These are phyloP conservation scores for Cremastinae sp. DNA, from an alignment of 2,888 invertebrate species.

Conservation along the genomic window DNA sequence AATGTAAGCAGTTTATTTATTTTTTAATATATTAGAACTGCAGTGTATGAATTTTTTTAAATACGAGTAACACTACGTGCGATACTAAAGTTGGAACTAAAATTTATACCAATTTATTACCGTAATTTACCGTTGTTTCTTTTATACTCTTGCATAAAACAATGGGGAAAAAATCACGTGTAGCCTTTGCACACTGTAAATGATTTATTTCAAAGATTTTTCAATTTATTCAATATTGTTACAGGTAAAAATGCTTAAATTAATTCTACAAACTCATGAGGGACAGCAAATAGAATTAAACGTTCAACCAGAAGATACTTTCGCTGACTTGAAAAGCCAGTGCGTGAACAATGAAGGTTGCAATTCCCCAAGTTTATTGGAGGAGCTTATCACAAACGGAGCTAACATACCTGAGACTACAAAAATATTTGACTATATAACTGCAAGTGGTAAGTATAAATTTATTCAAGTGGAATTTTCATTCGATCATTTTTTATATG, in stretches of 20 bases:
- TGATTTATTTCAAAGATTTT: too few relatives aligned
- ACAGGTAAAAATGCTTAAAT: conserved; percentile 55
- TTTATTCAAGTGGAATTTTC: not conserved
- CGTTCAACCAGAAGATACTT: conserved; percentile 59
- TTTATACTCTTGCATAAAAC: not conserved
- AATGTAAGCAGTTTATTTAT: too few relatives aligned
- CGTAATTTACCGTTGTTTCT: not conserved
- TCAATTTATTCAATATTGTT: too few relatives aligned
- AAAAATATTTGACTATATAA: conserved; percentile 60
- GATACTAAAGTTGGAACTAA: too few relatives aligned
- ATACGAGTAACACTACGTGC: too few relatives aligned
- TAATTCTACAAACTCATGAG: conserved; percentile 60
- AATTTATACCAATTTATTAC: too few relatives aligned
- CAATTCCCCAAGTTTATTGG: conserved; percentile 49
- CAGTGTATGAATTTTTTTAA: too few relatives aligned
- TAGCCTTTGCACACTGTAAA: not conserved
- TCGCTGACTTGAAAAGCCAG: conserved; percentile 58
- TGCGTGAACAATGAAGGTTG: conserved; percentile 48
- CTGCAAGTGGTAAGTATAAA: conserved; percentile 50
- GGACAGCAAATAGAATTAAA: conserved; percentile 61
- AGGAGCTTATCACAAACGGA: conserved; percentile 59
- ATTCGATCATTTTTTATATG: too few relatives aligned
- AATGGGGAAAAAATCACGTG: not conserved
- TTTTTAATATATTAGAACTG: too few relatives aligned
- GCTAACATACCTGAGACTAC: conserved; percentile 51